A percentile compares a stretch with the other conserved stretches of the same genome.
phyloP scores from a whole-genome alignment of 2,888 invertebrate genomes.

The Plebejus melissa region DNA sequence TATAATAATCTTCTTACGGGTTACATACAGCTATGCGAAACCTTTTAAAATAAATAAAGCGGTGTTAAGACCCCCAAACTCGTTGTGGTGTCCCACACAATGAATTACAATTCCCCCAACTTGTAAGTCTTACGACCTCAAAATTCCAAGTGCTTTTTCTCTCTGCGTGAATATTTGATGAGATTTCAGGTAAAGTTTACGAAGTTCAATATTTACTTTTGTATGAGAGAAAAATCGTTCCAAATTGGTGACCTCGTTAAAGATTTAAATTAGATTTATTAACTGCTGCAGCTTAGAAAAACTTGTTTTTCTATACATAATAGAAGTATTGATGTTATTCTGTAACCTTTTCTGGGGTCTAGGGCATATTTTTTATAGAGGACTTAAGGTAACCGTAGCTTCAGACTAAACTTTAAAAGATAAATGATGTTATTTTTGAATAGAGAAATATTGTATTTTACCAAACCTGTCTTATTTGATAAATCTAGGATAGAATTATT shows the following conservation, averaged over 20 bases:
- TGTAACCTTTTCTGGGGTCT: no score
- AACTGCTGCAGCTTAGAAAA: no score
- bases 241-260: not conserved
- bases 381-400: no score
- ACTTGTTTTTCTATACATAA: no score
- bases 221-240: not conserved
- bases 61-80: conserved; percentile 6
- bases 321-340: no score
- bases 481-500: no score
- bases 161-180: conserved; percentile 11
- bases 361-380: no score
- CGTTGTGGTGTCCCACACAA: conserved; percentile 9
- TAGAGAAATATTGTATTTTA: no score
- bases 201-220: not conserved
- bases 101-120: conserved; percentile 11
- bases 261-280: not conserved
- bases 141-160: conserved; percentile 14
- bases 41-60: not conserved
- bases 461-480: no score
- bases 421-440: no score
- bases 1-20: not conserved
- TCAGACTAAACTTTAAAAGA: no score
- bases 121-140: not conserved
- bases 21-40: not conserved
- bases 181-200: not conserved